Evolutionary conservation across 2,888 invertebrate genomes (phyloP), one percentile per base, ranked within the genome.

Genomic region (Agriopis leucophaearia): DNA sequence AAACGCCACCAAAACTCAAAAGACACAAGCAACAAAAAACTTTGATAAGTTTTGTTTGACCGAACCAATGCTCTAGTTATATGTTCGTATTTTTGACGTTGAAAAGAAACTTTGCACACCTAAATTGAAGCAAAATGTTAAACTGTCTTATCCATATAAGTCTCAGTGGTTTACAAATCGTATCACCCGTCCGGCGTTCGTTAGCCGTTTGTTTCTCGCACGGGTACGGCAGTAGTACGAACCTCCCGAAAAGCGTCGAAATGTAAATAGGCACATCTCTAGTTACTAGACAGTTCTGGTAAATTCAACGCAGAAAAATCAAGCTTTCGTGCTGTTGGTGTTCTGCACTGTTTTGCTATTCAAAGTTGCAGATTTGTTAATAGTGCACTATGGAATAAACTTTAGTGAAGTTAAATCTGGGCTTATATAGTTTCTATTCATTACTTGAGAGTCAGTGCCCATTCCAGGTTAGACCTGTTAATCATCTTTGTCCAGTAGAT

Each of bases 121-220:
- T 0, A 18, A 8, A 16, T 18, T n/a, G 0, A 35, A 35, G 3
- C 40, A 50, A 27, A 56, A n/a, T 18, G n/a, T 15, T 42, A 51
- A 36, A 50, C 36, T 57, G 48, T 52, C 63, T 54, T 42, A 58
- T 65, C 61, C 69, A 64, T 54, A 15, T 54, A 56, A 73, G 74
- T 77, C 65, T 72, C 73, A 74, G 79, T 69, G 76, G 78, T 76
- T 81, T 84, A 83, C 81, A 88, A 88, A 88, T 89, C 85, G 85
- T 84, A 83, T 82, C 83, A 82, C 82, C 81, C 80, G 79, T 81
- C 78, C 81, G 13, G 77, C 79, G 86, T 90, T 92, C 90, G 91
- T 91, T 91, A 92, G 89, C 81, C 88, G 86, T 85, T 88, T 89
- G 89, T 90, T 87, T 85, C 84, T 59, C 79, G 80, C 9, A 40